Conservation (phyloP, 2,888 invertebrate genomes). For the Leptopilina syphax region DNA sequence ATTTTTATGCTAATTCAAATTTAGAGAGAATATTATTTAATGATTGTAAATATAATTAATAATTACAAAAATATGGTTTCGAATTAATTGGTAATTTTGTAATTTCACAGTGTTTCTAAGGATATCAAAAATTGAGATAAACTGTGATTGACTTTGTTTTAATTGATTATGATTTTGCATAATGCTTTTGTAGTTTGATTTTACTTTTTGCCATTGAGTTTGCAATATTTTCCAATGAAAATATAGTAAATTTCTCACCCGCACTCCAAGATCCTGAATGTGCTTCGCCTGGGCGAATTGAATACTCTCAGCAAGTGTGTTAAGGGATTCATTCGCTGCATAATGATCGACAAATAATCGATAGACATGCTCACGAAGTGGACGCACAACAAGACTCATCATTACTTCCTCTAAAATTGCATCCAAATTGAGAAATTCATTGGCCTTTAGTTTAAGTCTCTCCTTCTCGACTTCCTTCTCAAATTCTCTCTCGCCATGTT, state of each 20-base stretch:
- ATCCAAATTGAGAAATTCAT: conserved; percentile 96
- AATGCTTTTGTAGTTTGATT: too few species aligned
- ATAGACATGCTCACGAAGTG: conserved; percentile 90
- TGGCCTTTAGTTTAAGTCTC: conserved; percentile 88
- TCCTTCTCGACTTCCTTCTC: conserved; percentile 94
- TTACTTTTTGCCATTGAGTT: too few species aligned
- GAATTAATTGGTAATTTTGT: too few species aligned
- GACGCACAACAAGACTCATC: conserved; percentile 92
- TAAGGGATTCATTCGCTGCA: conserved; percentile 85
- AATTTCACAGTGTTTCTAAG: too few species aligned
- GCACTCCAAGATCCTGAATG: conserved; percentile 83
- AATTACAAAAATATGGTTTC: too few species aligned
- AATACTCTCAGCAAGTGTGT: conserved; percentile 85
- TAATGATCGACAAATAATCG: conserved; percentile 93
- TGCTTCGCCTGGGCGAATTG: conserved; percentile 84
- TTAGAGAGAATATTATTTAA: too few species aligned
- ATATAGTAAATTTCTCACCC: conserved; percentile 76
- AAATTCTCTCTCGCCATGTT: conserved; percentile 95
- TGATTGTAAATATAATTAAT: too few species aligned
- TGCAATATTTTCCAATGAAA: too few species aligned
- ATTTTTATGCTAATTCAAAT: too few species aligned
- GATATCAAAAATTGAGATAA: too few species aligned
- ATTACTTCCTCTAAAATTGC: conserved; percentile 96
- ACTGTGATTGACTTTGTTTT: too few species aligned
- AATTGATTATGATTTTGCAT: too few species aligned